Percentiles rank a stretch among this genome's conserved stretches.
phyloP scores from a whole-genome alignment of 2,888 invertebrate genomes.

The Omphaloscelis lunosa region DNA sequence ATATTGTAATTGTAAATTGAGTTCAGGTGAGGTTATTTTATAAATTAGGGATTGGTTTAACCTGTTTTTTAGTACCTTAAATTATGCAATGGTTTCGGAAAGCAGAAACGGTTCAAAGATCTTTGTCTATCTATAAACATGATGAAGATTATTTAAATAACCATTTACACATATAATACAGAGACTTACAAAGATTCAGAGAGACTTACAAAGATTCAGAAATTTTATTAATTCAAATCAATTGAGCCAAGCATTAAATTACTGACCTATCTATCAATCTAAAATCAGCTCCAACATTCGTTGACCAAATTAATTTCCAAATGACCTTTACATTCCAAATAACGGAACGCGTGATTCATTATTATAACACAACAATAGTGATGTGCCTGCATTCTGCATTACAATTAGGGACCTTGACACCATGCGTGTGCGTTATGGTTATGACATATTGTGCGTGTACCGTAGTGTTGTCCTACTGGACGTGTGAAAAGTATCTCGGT shows the following conservation, averaged over 20 bases:
- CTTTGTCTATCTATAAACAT: background rate
- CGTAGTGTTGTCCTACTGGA: constrained; percentile 23
- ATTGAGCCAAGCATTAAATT: background rate
- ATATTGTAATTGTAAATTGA: constrained; percentile 52
- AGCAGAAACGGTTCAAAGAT: background rate
- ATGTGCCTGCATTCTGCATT: constrained; percentile 46
- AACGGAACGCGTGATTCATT: constrained; percentile 48
- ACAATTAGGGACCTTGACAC: constrained; percentile 64
- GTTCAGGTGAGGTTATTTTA: constrained; percentile 19
- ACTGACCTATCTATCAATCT: background rate
- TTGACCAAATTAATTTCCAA: background rate
- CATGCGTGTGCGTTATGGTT: constrained; percentile 45
- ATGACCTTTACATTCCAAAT: constrained; percentile 42
- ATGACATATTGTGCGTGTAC: constrained; percentile 49
- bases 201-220: background rate
- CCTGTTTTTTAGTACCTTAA: constrained; percentile 12
- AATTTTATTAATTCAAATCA: background rate
- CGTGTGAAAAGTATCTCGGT: constrained; percentile 8
- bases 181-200: background rate
- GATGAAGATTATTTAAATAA: background rate
- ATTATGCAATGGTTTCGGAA: background rate
- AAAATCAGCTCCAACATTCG: background rate
- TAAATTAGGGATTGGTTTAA: constrained; percentile 27
- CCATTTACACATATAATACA: no score
- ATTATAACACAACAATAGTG: constrained; percentile 52